Evolutionary conservation across 2,113 vertebrate genomes (phyloP).

Genomic region (Nothoprocta perdicaria): DNA sequence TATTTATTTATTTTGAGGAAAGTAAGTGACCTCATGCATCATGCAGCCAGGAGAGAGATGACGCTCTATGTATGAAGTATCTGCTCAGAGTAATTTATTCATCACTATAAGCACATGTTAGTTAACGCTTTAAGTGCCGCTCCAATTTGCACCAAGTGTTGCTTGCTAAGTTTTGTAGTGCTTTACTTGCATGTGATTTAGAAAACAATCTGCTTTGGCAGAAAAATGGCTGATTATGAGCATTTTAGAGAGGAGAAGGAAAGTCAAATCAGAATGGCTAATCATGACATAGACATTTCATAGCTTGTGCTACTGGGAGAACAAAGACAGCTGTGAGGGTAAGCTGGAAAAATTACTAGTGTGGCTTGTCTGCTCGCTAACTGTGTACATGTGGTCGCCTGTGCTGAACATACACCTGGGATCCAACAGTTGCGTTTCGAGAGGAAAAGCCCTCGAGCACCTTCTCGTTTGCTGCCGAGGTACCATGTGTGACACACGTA

Average conservation of each 20-base stretch:
- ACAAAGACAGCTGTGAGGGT: conserved; percentile 35
- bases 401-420: neutral
- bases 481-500: neutral
- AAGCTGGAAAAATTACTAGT: conserved; percentile 17
- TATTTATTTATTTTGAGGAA: neutral
- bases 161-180: neutral
- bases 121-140: neutral
- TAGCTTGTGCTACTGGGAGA: conserved; percentile 9
- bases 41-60: neutral
- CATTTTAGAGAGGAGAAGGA: neutral
- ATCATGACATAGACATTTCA: neutral
- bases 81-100: neutral
- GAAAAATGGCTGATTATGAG: conserved; percentile 8
- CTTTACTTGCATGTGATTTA: neutral
- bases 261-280: conserved; percentile 10
- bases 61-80: neutral
- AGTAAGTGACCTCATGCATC: neutral
- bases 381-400: neutral
- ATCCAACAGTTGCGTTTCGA: neutral
- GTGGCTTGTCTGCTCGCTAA: conserved; percentile 13
- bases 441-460: neutral
- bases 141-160: neutral
- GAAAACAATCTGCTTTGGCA: neutral
- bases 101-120: neutral
- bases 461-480: neutral